Base-by-base conservation (phyloP, 2,888 invertebrate species). In the Orgyia antiqua region DNA sequence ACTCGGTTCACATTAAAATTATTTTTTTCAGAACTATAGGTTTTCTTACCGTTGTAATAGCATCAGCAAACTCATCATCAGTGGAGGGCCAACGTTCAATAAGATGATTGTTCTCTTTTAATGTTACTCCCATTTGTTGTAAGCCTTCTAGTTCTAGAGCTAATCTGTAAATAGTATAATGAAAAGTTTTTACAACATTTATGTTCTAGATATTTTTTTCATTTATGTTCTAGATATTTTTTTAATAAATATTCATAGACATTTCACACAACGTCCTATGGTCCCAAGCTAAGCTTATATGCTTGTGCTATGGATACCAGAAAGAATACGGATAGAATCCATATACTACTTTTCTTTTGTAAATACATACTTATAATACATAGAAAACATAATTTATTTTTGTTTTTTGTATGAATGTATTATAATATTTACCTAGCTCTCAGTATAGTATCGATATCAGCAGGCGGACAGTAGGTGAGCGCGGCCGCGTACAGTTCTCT, bases 41-140 rank as follows among this genome's bases (percentile, higher is more conserved):
- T n/a, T n/a, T n/a, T n/a, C 42, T 24, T 61, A 89, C 89, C 42
- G 89, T 89, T 9, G 89, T 88, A 39, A 89, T 68, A 4, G 89
- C 88, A 52, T 89, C 89, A 8, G 80, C 70, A 34, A 88, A 88
- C 39, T 89, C 88, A 24, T 88, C 88, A 26, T 88, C 88, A 2
- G 79, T 78, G 5, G 87, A 87, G 1, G 78, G 61, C 64, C 76
- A 62, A 31, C 77, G 70, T 31, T 73, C 59, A 33, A 61, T 29
- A 21, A 65, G 49, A 1, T 39, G 49, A 4, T 39, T 43, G 27
- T 56, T 55, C 10, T 72, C 69, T 19, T 60, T 67, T 19, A 68
- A 36, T 0, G 68, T 61, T 8, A 67, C 62, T 2, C 73, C 72
- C 61, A 70, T 66, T 30, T 70, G 72, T 27, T 74, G 68, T 18